Percentiles rank a stretch among this genome's conserved stretches.
Conservation (phyloP, 1,140 invertebrate species). For the Listronotus bonariensis region DNA sequence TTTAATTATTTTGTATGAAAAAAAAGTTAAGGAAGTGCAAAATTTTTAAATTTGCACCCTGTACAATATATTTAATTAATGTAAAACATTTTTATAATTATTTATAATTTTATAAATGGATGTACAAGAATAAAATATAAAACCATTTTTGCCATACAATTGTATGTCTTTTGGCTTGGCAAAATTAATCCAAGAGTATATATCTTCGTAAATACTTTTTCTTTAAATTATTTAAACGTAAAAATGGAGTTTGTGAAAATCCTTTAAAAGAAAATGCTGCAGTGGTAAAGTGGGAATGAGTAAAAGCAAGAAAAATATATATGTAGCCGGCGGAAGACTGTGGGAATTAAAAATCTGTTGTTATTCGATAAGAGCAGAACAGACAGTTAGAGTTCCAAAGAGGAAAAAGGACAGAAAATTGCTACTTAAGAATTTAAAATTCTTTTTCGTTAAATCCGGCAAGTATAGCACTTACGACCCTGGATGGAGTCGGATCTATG, state of each 20-base stretch:
- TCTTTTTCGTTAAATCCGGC: conserved; percentile 55
- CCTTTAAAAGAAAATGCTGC: conserved; percentile 45
- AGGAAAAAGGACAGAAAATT: conserved; percentile 36
- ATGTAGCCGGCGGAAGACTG: conserved; percentile 53
- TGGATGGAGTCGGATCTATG: conserved; percentile 54
- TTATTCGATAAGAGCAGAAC: conserved; percentile 44
- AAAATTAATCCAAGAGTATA: too few relatives aligned
- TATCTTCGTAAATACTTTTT: too few relatives aligned
- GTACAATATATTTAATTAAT: too few relatives aligned
- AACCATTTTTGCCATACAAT: too few relatives aligned
- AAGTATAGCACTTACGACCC: conserved; percentile 53
- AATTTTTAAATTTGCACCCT: too few relatives aligned
- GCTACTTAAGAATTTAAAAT: conserved; percentile 59
- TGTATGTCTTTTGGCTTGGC: too few relatives aligned
- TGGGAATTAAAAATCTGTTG: conserved; percentile 58
- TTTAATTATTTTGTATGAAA: too few relatives aligned
- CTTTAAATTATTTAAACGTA: conserved; percentile 14
- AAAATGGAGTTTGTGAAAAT: conserved; percentile 29
- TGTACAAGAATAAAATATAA: too few relatives aligned
- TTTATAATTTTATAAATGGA: too few relatives aligned
- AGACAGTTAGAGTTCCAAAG: not conserved
- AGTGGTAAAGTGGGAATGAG: conserved; percentile 40
- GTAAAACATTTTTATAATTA: too few relatives aligned
- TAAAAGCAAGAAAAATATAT: conserved; percentile 54
- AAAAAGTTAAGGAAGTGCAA: too few relatives aligned